Percentiles rank a stretch among this genome's conserved stretches.
phyloP scores from a whole-genome alignment of 2,113 vertebrate species.

The Melanotaenia duboulayi region DNA sequence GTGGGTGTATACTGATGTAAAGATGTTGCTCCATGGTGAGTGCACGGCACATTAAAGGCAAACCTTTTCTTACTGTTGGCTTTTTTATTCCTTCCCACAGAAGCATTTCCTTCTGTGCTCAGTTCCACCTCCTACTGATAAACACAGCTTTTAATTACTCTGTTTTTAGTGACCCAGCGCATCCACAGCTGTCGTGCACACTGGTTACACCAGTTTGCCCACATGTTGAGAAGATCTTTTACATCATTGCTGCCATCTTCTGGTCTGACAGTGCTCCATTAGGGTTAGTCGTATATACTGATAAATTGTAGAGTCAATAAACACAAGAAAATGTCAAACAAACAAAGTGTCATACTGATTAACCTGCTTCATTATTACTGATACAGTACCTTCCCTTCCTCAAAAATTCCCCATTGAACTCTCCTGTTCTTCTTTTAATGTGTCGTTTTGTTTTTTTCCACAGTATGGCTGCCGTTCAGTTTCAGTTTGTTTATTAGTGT shows the following conservation, averaged over 20 bases:
- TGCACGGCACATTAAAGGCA: too few species aligned
- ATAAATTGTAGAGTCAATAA: neutral
- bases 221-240: neutral
- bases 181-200: neutral
- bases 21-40: too few species aligned
- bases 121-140: too few species aligned
- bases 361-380: neutral
- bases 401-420: neutral
- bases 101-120: neutral
- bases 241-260: slow-evolving; percentile 11
- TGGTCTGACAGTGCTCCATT: slow-evolving; percentile 3
- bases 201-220: neutral
- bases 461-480: slow-evolving; percentile 1
- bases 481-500: slow-evolving; percentile 42
- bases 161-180: neutral
- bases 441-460: neutral
- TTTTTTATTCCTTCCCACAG: too few species aligned
- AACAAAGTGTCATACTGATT: too few species aligned
- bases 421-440: neutral
- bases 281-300: neutral
- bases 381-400: neutral
- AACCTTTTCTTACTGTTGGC: too few species aligned
- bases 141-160: neutral
- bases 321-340: neutral
- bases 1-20: too few species aligned